A percentile compares a stretch with the other conserved stretches of the same genome.
Conservation (phyloP, 2,113 vertebrate species). For the Sardina pilchardus region DNA sequence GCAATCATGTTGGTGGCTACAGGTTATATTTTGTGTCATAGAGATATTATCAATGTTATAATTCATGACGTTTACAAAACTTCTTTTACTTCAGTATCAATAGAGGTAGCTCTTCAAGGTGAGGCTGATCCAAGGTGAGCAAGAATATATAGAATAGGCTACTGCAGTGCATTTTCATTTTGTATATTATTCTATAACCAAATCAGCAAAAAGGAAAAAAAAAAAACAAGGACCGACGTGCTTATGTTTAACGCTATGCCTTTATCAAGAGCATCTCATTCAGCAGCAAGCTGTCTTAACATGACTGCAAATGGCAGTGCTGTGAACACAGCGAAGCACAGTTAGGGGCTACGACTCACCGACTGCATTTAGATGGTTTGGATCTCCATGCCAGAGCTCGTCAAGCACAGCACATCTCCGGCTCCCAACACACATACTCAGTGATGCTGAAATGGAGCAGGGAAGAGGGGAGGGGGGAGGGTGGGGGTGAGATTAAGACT, state of each 20-base stretch:
- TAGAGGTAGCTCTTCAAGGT: slow-evolving; percentile 51
- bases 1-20: neutral
- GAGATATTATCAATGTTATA: slow-evolving; percentile 29
- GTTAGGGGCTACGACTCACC: slow-evolving; percentile 14
- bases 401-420: slow-evolving; percentile 18
- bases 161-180: slow-evolving; percentile 45
- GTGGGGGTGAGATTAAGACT: slow-evolving; percentile 15
- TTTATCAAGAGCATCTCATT: neutral
- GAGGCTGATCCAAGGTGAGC: slow-evolving; percentile 36
- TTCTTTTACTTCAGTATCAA: slow-evolving; percentile 41
- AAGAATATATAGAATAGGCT: slow-evolving; percentile 43
- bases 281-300: neutral
- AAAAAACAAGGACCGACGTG: slow-evolving; percentile 28
- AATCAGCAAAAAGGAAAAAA: slow-evolving; percentile 53
- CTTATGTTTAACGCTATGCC: neutral
- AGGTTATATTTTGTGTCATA: slow-evolving; percentile 33
- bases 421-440: slow-evolving; percentile 36
- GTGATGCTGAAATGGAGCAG: neutral
- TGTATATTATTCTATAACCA: slow-evolving; percentile 49
- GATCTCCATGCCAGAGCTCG: slow-evolving; percentile 11
- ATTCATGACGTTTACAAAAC: slow-evolving; percentile 15
- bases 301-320: neutral
- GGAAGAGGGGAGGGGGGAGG: too few relatives aligned
- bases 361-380: slow-evolving; percentile 35
- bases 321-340: neutral